Percentiles rank a stretch among this genome's conserved stretches.
These are phyloP conservation scores for Gymnoscelis rufifasciata DNA, from an alignment of 2,888 invertebrate species.

Conservation along the genomic window DNA sequence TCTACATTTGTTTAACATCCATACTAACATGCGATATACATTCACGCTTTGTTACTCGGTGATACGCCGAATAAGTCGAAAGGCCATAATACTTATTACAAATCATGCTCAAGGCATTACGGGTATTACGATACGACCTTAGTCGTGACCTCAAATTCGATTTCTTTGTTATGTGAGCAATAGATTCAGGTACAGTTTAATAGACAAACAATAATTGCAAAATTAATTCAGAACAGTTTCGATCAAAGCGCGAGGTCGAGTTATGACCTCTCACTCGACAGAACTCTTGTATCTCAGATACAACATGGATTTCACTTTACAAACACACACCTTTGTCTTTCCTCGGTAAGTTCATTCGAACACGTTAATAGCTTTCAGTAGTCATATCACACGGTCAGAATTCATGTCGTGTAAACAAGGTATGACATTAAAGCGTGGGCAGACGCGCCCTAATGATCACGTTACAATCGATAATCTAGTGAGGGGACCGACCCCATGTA, in stretches of 20 bases:
- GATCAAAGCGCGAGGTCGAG: slow-evolving; percentile 13
- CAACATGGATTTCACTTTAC: slow-evolving; percentile 2
- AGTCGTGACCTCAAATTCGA: slow-evolving; percentile 18
- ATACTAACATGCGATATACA: neutral
- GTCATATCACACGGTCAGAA: slow-evolving; percentile 26
- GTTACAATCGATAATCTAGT: slow-evolving; percentile 42
- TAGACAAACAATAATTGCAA: slow-evolving; percentile 14
- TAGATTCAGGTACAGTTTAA: slow-evolving; percentile 5
- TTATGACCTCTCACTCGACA: slow-evolving; percentile 7
- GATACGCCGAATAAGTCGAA: slow-evolving; percentile 1
- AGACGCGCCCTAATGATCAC: slow-evolving; percentile 40
- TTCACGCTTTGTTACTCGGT: slow-evolving; percentile 4
- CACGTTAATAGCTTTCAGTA: slow-evolving; percentile 28
- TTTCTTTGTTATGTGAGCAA: slow-evolving; percentile 17
- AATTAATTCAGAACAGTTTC: slow-evolving; percentile 11
- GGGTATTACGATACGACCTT: slow-evolving; percentile 6
- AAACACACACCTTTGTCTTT: slow-evolving; percentile 20
- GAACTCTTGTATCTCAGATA: slow-evolving; percentile 1
- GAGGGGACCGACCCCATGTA: slow-evolving; percentile 31
- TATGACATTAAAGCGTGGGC: slow-evolving; percentile 30
- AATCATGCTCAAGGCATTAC: slow-evolving; percentile 13
- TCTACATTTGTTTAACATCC: slow-evolving; percentile 23
- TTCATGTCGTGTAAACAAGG: slow-evolving; percentile 38
- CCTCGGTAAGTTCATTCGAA: slow-evolving; percentile 23
- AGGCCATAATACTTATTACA: slow-evolving; percentile 9